Evolutionary conservation across 2,888 invertebrate genomes (phyloP), one percentile per base, ranked within the genome.

Genomic region (Choristoneura rosaceana): DNA sequence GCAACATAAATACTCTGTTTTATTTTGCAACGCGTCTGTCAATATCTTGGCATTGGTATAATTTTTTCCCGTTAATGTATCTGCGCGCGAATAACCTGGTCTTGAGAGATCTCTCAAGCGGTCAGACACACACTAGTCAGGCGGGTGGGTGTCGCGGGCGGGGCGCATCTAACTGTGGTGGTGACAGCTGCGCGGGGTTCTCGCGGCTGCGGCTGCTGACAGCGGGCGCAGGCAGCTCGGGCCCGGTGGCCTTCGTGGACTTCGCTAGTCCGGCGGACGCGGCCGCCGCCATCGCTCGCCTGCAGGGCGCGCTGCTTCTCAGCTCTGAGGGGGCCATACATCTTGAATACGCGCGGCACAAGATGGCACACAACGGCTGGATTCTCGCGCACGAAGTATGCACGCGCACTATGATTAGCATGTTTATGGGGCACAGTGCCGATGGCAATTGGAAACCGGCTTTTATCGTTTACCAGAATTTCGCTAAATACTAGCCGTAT

Each of bases 311-410:
- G 92, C 97, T 98, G 94, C 97, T 99, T 87, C 97, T 98, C 92
- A 98, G 98, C 93, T 99, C 99, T 81, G 97, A 99, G 92, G 99
- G 99, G 84, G 98, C 99, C 90, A 98, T 99, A 93, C 97, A 99
- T 93, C 99, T 99, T 94, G 99, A 99, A 96, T 99, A 97, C 96
- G 99, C 99, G 94, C 98, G 98, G 95, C 98, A 98, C 95, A 99
- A 99, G 96, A 99, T 99, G 99, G 98, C 98, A 90, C 94, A 94
- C 94, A 94, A 94, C 92, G 94, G 94, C 91, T 94, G 94, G 94
- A 94, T 94, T 90, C 91, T 91, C 90, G 91, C 92, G 90, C 94
- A 93, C 88, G 93, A 93, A 93, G 93, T 94, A 93, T 91, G 93
- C 91, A 92, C 92, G 91, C 84, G 91, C 91, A 90, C 90, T 79